Percentiles rank a stretch among this genome's conserved stretches.
Evolutionary conservation across 2,888 invertebrate genomes (phyloP).

Genomic region (Tiliacea citrago): DNA sequence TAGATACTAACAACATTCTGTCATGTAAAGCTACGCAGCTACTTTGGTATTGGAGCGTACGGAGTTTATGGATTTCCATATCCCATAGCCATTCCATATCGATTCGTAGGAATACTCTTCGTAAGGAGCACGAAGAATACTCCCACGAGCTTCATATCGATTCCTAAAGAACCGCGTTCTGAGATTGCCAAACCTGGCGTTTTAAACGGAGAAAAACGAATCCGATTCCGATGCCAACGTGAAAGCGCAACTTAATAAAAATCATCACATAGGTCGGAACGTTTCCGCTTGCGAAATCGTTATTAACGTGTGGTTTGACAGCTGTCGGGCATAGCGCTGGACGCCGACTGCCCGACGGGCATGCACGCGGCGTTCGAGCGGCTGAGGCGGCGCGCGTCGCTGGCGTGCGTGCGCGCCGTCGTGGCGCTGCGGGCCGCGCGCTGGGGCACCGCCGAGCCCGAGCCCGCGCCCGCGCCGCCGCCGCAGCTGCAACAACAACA

Average conservation of each 20-base stretch:
- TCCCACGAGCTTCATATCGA: background rate
- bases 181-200: background rate
- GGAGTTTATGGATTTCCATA: background rate
- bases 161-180: constrained; percentile 3
- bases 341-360: constrained; percentile 87
- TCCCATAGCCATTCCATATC: too few relatives aligned
- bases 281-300: constrained; percentile 14
- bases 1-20: constrained; percentile 26
- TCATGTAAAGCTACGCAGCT: constrained; percentile 1
- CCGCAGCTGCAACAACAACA: constrained; percentile 21
- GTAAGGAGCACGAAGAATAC: too few relatives aligned
- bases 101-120: too few relatives aligned
- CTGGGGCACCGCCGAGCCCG: constrained; percentile 86
- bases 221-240: background rate
- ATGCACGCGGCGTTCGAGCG: constrained; percentile 88
- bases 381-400: constrained; percentile 80
- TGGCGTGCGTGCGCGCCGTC: constrained; percentile 83
- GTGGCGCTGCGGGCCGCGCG: constrained; percentile 85
- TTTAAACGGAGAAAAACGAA: background rate
- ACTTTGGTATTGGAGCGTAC: background rate
- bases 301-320: constrained; percentile 59
- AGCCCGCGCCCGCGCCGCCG: constrained; percentile 67
- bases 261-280: too few relatives aligned
- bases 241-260: background rate
- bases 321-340: constrained; percentile 89